Evolutionary conservation across 2,113 vertebrate species (phyloP).

Genomic region (Thunnus thynnus): DNA sequence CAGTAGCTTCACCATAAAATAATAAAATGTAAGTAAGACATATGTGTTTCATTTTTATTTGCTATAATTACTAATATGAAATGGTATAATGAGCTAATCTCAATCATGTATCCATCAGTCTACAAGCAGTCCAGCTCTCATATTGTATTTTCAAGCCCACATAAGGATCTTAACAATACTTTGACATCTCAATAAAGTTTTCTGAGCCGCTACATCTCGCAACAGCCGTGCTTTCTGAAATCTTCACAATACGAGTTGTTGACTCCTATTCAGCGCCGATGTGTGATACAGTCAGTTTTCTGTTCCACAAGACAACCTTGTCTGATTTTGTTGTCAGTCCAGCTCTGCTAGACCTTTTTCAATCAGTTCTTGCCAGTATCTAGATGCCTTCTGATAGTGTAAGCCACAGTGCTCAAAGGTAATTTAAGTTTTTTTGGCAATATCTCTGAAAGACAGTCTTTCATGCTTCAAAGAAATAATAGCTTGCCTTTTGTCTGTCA

Average conservation of each 20-base stretch:
- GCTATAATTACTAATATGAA: too few species aligned
- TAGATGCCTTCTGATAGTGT: constrained; percentile 5
- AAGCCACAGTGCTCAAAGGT: background rate
- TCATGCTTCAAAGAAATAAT: constrained; percentile 30
- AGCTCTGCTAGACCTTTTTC: background rate
- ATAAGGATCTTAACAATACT: background rate
- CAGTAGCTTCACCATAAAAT: too few species aligned
- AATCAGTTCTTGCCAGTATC: background rate
- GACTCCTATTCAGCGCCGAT: background rate
- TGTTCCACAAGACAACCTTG: constrained; percentile 29
- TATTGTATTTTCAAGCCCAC: background rate
- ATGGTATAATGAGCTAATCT: background rate
- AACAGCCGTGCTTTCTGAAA: background rate
- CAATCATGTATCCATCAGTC: background rate
- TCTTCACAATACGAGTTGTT: background rate
- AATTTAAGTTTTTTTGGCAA: constrained; percentile 12
- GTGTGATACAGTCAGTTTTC: constrained; percentile 1
- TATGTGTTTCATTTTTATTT: too few species aligned
- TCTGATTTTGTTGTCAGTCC: constrained; percentile 29
- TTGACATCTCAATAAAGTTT: background rate
- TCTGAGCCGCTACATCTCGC: background rate
- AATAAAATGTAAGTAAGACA: too few species aligned
- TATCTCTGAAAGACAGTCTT: background rate
- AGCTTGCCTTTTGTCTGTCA: background rate
- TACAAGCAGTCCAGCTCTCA: background rate